These are phyloP conservation scores for Lerista edwardsae DNA, from an alignment of 2,797 vertebrate genomes.

Conservation along the genomic window DNA sequence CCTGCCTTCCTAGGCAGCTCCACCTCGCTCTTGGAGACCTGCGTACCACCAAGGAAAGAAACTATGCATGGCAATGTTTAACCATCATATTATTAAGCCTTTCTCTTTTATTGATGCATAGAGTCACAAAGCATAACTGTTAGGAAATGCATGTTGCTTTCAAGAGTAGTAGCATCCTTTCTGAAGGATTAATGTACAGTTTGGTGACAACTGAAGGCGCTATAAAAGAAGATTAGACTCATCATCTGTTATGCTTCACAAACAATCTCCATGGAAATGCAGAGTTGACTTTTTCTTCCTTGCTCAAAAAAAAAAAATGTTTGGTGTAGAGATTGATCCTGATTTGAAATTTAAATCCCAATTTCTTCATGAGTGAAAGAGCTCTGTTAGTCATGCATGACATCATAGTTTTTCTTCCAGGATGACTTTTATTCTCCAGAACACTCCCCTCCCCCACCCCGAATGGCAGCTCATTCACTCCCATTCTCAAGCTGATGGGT, in stretches of 20 bases:
- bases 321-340: constrained; percentile 52
- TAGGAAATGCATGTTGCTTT: constrained; percentile 26
- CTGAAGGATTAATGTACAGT: neutral
- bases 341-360: constrained; percentile 76
- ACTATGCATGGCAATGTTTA: constrained; percentile 7
- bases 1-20: neutral
- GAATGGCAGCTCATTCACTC: constrained; percentile 58
- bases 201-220: constrained; percentile 38
- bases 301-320: constrained; percentile 40
- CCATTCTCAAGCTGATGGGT: constrained; percentile 56
- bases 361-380: constrained; percentile 62
- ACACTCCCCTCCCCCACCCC: constrained; percentile 43
- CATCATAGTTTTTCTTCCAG: constrained; percentile 52
- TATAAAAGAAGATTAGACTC: constrained; percentile 46
- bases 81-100: neutral
- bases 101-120: neutral
- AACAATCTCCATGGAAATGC: constrained; percentile 59
- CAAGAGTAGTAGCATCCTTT: neutral
- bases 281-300: constrained; percentile 62
- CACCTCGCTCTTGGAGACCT: neutral
- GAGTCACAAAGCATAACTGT: neutral
- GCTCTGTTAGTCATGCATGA: constrained; percentile 65
- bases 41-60: neutral
- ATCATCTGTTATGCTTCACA: constrained; percentile 53
- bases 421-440: constrained; percentile 53